These are phyloP conservation scores for Terrapene triunguis DNA, from an alignment of 2,113 vertebrate genomes.

Conservation along the genomic window DNA sequence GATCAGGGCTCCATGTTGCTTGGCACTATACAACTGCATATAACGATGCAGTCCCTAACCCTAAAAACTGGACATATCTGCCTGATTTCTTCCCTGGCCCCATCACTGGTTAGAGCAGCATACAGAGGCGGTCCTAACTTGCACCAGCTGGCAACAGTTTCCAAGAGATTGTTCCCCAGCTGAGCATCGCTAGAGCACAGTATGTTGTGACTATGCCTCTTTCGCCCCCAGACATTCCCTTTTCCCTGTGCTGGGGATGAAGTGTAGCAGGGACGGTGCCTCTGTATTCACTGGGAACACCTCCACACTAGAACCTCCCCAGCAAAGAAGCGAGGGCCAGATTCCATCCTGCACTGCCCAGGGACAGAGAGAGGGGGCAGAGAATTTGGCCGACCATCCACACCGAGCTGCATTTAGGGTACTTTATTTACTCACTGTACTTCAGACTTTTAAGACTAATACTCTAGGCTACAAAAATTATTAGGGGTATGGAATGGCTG, in stretches of 20 bases:
- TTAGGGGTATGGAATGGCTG: too few relatives aligned
- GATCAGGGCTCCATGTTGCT: neutral
- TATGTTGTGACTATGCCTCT: neutral
- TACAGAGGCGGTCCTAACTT: neutral
- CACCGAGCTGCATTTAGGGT: neutral
- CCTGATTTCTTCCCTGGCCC: neutral
- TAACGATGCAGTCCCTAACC: neutral
- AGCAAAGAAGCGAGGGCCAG: neutral
- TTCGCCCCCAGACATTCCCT: neutral
- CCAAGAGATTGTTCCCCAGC: neutral
- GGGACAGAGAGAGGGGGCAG: neutral
- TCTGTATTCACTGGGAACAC: neutral
- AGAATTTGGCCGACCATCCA: neutral
- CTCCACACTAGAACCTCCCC: too few relatives aligned
- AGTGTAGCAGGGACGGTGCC: neutral
- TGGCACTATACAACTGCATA: rapidly evolving
- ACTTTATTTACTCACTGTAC: neutral
- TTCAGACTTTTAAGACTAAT: neutral
- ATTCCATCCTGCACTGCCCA: neutral
- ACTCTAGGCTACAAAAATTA: neutral
- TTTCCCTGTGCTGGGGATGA: neutral
- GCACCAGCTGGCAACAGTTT: neutral
- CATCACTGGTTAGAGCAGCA: too few relatives aligned
- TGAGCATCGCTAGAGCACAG: neutral
- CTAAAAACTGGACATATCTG: neutral